Conservation (phyloP, 2,888 invertebrate species). For the Pharmacophagus antenor region DNA sequence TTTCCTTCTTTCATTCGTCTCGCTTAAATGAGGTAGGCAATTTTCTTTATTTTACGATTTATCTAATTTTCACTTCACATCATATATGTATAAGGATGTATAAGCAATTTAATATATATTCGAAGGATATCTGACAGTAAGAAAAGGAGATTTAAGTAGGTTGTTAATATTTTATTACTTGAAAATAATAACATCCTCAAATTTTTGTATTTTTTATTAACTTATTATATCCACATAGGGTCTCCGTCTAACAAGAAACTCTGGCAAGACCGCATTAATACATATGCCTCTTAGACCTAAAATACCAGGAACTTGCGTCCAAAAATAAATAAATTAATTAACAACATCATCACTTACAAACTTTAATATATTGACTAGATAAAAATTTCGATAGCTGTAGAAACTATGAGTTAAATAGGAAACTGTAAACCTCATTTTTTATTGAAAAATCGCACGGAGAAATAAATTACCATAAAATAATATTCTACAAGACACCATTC, state of each 20-base stretch:
- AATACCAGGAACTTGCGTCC: constrained; percentile 65
- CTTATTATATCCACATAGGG: constrained; percentile 51
- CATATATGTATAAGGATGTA: no score
- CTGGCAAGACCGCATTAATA: constrained; percentile 58
- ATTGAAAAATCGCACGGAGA: constrained; percentile 62
- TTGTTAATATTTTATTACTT: neutral
- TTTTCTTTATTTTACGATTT: no score
- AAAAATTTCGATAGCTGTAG: constrained; percentile 59
- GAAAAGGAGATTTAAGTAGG: neutral
- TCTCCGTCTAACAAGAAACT: constrained; percentile 64
- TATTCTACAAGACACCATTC: constrained; percentile 62
- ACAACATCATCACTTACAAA: constrained; percentile 66
- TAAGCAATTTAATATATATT: no score
- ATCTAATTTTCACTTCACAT: no score
- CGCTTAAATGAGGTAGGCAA: no score
- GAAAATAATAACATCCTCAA: constrained; percentile 8
- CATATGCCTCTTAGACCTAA: constrained; percentile 58
- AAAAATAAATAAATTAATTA: constrained; percentile 62
- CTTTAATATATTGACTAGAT: constrained; percentile 75
- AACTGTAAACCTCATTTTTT: constrained; percentile 65
- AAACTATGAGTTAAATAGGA: constrained; percentile 67
- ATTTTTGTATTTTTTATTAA: constrained; percentile 32
- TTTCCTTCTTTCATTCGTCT: no score
- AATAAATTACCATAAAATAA: constrained; percentile 48
- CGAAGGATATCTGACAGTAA: neutral